A percentile compares a stretch with the other conserved stretches of the same genome.
These are phyloP conservation scores for Nycticryphes semicollaris DNA, from an alignment of 2,113 vertebrate genomes.

Conservation along the genomic window DNA sequence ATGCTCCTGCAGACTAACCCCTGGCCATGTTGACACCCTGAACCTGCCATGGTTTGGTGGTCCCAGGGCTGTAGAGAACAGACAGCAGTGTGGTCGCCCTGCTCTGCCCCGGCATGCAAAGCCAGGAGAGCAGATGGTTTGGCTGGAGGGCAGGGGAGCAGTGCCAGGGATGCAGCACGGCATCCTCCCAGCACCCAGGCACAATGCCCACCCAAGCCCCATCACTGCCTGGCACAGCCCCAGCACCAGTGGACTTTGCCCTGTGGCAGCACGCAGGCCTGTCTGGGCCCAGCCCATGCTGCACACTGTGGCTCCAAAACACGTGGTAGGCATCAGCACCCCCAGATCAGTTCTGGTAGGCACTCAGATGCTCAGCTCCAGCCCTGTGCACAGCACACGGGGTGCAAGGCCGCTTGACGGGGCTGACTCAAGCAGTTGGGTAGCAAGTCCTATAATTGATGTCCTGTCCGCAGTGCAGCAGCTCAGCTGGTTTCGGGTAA, in stretches of 20 bases:
- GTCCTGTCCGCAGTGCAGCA: not conserved
- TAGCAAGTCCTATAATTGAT: slow-evolving; percentile 47
- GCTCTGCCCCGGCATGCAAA: rapidly evolving
- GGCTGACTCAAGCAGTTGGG: slow-evolving; percentile 16
- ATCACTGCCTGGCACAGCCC: rapidly evolving
- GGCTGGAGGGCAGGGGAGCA: not conserved
- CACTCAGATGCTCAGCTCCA: rapidly evolving
- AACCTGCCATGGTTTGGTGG: rapidly evolving
- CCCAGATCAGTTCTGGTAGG: rapidly evolving
- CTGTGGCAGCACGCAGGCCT: rapidly evolving
- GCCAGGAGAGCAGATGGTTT: not conserved
- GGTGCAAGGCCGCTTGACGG: not conserved
- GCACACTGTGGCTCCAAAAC: not conserved
- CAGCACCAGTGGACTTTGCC: not conserved
- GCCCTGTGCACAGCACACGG: rapidly evolving
- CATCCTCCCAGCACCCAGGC: not conserved
- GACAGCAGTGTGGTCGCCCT: rapidly evolving
- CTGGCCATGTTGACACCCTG: not conserved
- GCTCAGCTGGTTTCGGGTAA: slow-evolving; percentile 52
- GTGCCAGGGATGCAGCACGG: not conserved
- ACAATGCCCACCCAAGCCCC: not conserved
- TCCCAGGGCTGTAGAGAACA: not conserved
- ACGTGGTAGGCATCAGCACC: rapidly evolving
- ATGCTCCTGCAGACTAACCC: not conserved
- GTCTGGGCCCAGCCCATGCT: not conserved